These are phyloP conservation scores for Sigmodon hispidus DNA, from an alignment of 2,113 vertebrate species.

Conservation along the genomic window DNA sequence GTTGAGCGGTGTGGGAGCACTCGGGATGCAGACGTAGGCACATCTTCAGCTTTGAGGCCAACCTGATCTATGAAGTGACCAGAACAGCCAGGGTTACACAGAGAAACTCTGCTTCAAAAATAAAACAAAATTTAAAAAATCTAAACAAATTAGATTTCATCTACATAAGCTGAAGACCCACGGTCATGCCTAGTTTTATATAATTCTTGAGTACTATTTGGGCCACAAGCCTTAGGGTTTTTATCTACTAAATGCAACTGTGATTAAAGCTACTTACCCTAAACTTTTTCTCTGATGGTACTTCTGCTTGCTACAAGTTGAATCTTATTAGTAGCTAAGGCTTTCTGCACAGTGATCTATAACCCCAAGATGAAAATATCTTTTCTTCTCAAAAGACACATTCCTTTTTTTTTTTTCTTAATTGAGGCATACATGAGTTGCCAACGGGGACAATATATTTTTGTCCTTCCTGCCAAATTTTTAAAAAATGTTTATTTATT, in stretches of 20 bases:
- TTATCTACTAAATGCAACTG: background rate
- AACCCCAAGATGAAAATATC: background rate
- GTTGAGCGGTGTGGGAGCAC: background rate
- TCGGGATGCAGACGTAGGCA: background rate
- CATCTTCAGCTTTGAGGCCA: background rate
- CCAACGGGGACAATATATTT: background rate
- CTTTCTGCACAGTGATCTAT: accelerated
- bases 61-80: background rate
- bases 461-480: background rate
- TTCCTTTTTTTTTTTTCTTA: background rate
- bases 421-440: background rate
- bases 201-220: background rate
- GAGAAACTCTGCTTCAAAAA: background rate
- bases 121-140: background rate
- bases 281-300: background rate
- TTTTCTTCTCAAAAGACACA: background rate
- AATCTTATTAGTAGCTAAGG: background rate
- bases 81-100: background rate
- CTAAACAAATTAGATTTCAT: background rate
- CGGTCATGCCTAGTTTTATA: background rate
- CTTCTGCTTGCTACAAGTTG: background rate
- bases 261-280: background rate
- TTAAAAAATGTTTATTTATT: background rate
- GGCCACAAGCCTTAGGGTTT: background rate
- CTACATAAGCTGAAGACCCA: constrained; percentile 9